Conservation (phyloP, 64 coral and sea anemone genomes). For the Exaiptasia diaphana region DNA sequence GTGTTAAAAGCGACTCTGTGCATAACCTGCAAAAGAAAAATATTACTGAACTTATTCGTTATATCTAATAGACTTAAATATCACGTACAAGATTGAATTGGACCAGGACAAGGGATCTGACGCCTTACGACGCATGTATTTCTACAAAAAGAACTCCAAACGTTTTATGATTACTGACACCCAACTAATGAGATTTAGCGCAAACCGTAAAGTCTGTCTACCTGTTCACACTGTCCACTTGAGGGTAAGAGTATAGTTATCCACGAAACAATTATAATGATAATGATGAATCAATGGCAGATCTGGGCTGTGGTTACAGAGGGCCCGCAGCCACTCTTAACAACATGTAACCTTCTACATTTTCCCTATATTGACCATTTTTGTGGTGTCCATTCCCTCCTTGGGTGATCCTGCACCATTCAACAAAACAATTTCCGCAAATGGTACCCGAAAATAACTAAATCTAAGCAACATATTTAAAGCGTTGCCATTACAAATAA, state of each 20-base stretch:
- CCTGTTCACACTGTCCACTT: slow-evolving; percentile 24
- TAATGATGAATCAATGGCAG: no score
- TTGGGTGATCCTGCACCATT: no score
- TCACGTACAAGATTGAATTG: slow-evolving; percentile 52
- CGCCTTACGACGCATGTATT: slow-evolving; percentile 66
- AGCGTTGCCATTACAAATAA: neutral
- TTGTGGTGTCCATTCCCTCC: no score
- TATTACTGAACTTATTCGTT: neutral
- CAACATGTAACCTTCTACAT: no score
- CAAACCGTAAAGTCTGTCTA: neutral
- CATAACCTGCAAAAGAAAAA: no score
- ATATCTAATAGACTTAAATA: slow-evolving; percentile 31
- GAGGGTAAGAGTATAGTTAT: slow-evolving; percentile 29
- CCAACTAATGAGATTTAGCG: neutral
- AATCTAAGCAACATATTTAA: no score
- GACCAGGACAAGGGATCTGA: slow-evolving; percentile 54
- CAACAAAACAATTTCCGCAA: no score
- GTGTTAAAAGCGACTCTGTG: no score
- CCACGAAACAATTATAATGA: neutral
- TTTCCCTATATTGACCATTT: no score
- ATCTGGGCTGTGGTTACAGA: no score
- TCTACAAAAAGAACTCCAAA: slow-evolving; percentile 18
- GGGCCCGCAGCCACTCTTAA: no score
- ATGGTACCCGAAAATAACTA: no score
- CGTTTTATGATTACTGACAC: neutral